Percentiles rank a stretch among this genome's conserved stretches.
phyloP scores from a whole-genome alignment of 2,888 invertebrate species.

The Chelonus formosanus region DNA sequence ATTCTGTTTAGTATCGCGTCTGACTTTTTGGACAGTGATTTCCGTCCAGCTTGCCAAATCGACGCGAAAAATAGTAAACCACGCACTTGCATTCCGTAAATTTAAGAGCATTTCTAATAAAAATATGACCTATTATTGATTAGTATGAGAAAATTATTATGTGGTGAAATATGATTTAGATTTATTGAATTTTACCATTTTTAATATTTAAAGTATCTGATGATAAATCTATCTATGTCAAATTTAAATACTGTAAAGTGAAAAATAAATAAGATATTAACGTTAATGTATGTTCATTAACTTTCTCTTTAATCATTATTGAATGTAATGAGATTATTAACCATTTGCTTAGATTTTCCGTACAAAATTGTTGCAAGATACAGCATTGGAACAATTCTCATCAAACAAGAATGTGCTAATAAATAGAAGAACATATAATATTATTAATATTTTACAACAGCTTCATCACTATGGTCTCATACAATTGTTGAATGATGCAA shows the following conservation, averaged over 20 bases:
- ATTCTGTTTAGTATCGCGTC: neutral
- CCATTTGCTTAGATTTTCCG: too few relatives aligned
- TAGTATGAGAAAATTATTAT: conserved; percentile 4
- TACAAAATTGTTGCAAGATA: too few relatives aligned
- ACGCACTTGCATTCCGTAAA: conserved; percentile 1
- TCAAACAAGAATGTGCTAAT: too few relatives aligned
- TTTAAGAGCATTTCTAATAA: neutral
- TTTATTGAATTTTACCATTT: conserved; percentile 5
- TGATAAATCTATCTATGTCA: conserved; percentile 29
- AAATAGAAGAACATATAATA: too few relatives aligned
- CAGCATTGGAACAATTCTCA: too few relatives aligned
- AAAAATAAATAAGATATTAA: conserved; percentile 23
- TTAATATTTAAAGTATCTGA: conserved; percentile 21
- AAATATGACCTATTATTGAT: neutral
- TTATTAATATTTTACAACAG: too few relatives aligned
- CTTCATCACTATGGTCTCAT: too few relatives aligned
- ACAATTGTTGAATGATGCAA: too few relatives aligned
- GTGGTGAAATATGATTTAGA: neutral
- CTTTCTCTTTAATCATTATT: too few relatives aligned
- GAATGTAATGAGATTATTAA: too few relatives aligned
- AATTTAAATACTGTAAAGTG: conserved; percentile 27
- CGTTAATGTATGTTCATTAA: too few relatives aligned
- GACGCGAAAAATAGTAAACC: neutral
- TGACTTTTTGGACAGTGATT: neutral
- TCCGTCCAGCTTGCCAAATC: neutral